Evolutionary conservation across 2,888 invertebrate genomes (phyloP).

Genomic region (Cantharis rustica): DNA sequence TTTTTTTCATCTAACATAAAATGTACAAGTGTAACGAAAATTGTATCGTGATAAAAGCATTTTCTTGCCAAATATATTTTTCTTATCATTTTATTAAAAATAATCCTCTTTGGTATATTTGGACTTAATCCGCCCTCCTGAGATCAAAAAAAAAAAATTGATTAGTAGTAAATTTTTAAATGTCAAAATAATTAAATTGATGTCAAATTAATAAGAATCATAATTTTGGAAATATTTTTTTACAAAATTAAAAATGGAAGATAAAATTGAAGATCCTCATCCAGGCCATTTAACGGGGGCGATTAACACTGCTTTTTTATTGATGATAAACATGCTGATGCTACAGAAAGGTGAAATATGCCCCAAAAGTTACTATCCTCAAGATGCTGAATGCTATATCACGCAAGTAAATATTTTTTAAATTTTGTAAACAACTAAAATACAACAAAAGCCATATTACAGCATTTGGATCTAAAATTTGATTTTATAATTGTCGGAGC

Average conservation of each 20-base stretch:
- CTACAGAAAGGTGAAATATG: slow-evolving; percentile 40
- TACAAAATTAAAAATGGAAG: not conserved
- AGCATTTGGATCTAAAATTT: slow-evolving; percentile 42
- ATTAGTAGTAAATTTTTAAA: not conserved
- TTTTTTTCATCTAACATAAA: not conserved
- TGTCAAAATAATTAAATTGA: not conserved
- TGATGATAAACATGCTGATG: slow-evolving; percentile 42
- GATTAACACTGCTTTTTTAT: slow-evolving; percentile 40
- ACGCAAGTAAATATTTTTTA: slow-evolving; percentile 32
- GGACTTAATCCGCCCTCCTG: not conserved
- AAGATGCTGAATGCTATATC: slow-evolving; percentile 37
- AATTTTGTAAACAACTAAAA: not conserved
- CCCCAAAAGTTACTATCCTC: slow-evolving; percentile 37
- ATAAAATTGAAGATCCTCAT: not conserved
- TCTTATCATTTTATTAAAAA: too few relatives aligned
- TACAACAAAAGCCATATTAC: slow-evolving; percentile 4
- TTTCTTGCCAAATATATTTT: too few relatives aligned
- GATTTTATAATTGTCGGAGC: slow-evolving; percentile 59
- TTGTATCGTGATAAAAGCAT: not conserved
- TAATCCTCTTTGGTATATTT: too few relatives aligned
- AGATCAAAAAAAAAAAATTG: slow-evolving; percentile 10
- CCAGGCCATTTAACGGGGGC: slow-evolving; percentile 33
- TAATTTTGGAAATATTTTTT: not conserved
- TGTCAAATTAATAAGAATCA: not conserved
- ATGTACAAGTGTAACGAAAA: not conserved